Base-by-base conservation (phyloP, 2,113 vertebrate genomes). In the Hippocampus zosterae region DNA sequence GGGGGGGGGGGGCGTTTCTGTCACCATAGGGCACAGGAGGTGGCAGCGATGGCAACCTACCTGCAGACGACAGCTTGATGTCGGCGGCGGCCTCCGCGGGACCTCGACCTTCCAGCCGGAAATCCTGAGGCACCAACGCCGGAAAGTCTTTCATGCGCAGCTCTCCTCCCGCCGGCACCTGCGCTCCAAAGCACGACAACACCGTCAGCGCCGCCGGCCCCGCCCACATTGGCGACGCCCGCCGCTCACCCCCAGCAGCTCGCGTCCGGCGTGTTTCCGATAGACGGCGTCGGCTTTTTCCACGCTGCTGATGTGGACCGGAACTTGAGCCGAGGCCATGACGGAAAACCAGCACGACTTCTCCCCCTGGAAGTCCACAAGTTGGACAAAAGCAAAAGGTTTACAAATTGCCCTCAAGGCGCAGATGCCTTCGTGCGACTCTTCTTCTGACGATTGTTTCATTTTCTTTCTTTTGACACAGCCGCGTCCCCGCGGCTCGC, bases 61-160 rank as follows among this genome's bases (percentile, higher is more conserved):
- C 96, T 92, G 95, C 94, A 74, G 96, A 96, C 0, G 95, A 97
- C 78, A 99, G 87, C 62, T 91, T 97, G 89, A 99, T 91, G 83
- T 99, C 97, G n/a, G 94, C 94, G 0, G 93, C 86, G 19, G 95
- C 96, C 62, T 94, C 88, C n/a, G 64, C 72, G 12, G 74, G 64
- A 18, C 90, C 92, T 67, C 81, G 83, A 42, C 95, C 95, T 86
- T 91, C 72, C 81, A 98, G 63, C 1, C 69, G 87, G 66, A 96
- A 84, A 23, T 98, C 95, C 86, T 93, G 90, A 72, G 92, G 80
- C 70, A 93, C 67, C 55, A 99, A 80, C 0, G 87, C 78, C 0
- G 96, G 96, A 66, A 98, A 99, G 1, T 77, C 71, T 70, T 91
- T 93, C 95, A 99, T 97, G 52, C 97, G 88, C 67, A 95, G 94